phyloP scores from a whole-genome alignment of 2,888 invertebrate species.

The Timema podura region DNA sequence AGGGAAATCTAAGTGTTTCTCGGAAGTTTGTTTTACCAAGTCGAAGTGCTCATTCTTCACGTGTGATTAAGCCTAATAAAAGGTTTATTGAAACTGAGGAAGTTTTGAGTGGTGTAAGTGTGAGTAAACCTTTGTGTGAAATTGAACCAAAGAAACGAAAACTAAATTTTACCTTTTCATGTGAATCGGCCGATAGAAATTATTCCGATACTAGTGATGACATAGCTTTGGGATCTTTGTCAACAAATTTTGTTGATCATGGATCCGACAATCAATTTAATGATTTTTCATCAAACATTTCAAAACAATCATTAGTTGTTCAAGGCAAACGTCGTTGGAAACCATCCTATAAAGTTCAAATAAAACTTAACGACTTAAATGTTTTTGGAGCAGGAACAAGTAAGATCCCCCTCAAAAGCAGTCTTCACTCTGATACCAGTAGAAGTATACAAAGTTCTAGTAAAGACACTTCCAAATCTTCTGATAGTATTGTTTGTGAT shows the following conservation, averaged over 20 bases:
- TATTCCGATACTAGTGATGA: no score
- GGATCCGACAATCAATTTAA: no score
- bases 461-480: no score
- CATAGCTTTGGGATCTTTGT: no score
- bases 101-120: slow-evolving; percentile 22
- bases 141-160: slow-evolving; percentile 26
- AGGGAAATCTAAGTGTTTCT: slow-evolving; percentile 28
- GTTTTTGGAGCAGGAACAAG: slow-evolving; percentile 30
- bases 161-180: slow-evolving; percentile 19
- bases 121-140: slow-evolving; percentile 10
- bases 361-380: slow-evolving; percentile 29
- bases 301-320: slow-evolving; percentile 19
- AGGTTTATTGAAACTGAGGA: slow-evolving; percentile 70
- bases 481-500: no score
- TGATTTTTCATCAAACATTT: no score
- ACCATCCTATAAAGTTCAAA: slow-evolving; percentile 29
- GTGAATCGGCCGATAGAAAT: not conserved
- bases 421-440: slow-evolving; percentile 21
- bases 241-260: no score
- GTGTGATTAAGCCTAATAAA: slow-evolving; percentile 85
- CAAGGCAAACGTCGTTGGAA: slow-evolving; percentile 30
- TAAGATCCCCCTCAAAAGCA: slow-evolving; percentile 23
- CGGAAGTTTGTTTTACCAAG: slow-evolving; percentile 71
- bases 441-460: slow-evolving; percentile 19
- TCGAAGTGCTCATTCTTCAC: slow-evolving; percentile 77